phyloP scores from a whole-genome alignment of 2,113 vertebrate species.

The Craseonycteris thonglongyai region DNA sequence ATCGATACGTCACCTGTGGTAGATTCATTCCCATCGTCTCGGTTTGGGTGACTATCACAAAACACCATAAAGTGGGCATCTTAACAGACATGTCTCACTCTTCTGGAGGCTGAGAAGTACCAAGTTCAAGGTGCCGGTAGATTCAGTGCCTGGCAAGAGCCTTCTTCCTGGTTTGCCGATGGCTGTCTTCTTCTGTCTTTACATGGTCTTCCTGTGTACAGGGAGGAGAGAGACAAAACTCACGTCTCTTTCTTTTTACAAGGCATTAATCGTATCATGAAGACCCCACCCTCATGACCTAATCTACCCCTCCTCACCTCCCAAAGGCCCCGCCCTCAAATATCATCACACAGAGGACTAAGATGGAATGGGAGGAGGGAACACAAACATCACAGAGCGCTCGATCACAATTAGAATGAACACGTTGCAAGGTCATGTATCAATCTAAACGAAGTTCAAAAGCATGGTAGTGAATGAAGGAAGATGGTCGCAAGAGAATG shows the following conservation, averaged over 20 bases:
- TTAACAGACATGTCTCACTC: not conserved
- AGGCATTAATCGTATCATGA: not conserved
- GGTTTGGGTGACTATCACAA: not conserved
- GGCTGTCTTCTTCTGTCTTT: not conserved
- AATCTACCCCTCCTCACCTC: not conserved
- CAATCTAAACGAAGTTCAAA: not conserved
- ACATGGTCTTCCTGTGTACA: not conserved
- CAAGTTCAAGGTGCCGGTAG: not conserved
- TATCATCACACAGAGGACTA: not conserved
- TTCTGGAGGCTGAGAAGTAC: not conserved
- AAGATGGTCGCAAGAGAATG: not conserved
- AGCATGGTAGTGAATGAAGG: not conserved
- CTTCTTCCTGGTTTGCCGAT: not conserved
- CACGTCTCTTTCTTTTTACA: too few relatives aligned
- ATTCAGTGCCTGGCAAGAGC: not conserved
- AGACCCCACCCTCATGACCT: not conserved
- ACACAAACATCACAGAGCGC: too few relatives aligned
- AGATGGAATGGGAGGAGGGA: accelerated
- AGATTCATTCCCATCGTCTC: not conserved
- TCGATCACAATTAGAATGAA: not conserved
- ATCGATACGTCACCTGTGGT: not conserved
- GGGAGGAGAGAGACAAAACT: too few relatives aligned
- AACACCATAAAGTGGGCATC: not conserved
- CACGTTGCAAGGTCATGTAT: too few relatives aligned
- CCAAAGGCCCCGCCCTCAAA: not conserved